Conservation (phyloP, 2,113 vertebrate species). For the Laticauda laticaudata region DNA sequence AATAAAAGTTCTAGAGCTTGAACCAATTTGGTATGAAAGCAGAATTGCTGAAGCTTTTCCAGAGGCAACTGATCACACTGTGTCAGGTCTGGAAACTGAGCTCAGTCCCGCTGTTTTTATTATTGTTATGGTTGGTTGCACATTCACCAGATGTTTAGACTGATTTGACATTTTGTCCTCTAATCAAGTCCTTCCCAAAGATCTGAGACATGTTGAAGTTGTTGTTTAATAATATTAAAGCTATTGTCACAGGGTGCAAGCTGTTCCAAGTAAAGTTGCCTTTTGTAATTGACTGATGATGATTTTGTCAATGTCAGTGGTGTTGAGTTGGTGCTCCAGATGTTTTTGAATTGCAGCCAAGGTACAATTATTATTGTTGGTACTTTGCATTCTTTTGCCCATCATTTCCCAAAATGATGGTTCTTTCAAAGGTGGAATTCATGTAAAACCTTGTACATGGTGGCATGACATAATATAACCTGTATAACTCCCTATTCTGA, state of each 20-base stretch:
- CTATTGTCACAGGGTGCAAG: background rate
- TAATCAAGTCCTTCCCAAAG: background rate
- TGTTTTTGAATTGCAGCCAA: background rate
- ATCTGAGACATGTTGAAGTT: background rate
- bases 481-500: background rate
- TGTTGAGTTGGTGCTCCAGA: background rate
- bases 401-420: background rate
- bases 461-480: background rate
- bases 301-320: background rate
- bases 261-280: background rate
- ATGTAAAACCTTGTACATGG: background rate
- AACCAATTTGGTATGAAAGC: background rate
- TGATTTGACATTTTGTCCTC: background rate
- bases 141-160: background rate
- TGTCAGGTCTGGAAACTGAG: background rate
- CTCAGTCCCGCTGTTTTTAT: conserved; percentile 11
- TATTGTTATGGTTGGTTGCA: background rate
- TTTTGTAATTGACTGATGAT: background rate
- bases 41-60: background rate
- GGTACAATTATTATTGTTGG: background rate
- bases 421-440: background rate
- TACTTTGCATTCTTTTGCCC: background rate
- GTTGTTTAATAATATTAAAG: no score
- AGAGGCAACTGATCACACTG: background rate
- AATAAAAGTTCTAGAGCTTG: background rate